Evolutionary conservation across 2,888 invertebrate species (phyloP).

Genomic region (Crematogaster levior): DNA sequence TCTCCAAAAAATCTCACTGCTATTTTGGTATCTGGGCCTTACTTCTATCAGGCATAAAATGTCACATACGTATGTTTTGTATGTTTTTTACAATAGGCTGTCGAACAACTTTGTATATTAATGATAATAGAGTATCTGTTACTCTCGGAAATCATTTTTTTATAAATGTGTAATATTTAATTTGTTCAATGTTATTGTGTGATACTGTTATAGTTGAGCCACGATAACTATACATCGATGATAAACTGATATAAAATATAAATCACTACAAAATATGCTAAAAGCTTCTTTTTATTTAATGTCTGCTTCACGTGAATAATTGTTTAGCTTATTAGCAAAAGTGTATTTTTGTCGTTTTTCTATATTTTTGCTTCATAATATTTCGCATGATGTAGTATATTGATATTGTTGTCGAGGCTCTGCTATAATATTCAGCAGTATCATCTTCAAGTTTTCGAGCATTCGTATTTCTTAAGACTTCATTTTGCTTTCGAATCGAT

Average conservation of each 20-base stretch:
- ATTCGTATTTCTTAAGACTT: slow-evolving; percentile 36
- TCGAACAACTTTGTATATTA: slow-evolving; percentile 43
- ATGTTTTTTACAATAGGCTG: slow-evolving; percentile 51
- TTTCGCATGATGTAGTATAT: slow-evolving; percentile 56
- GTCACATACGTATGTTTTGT: slow-evolving; percentile 67
- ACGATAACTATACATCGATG: slow-evolving; percentile 51
- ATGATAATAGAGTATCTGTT: slow-evolving; percentile 30
- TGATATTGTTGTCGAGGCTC: slow-evolving; percentile 60
- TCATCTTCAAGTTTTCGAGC: slow-evolving; percentile 43
- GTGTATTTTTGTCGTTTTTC: slow-evolving; percentile 42
- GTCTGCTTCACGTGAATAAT: slow-evolving; percentile 49
- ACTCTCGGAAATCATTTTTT: slow-evolving; percentile 42
- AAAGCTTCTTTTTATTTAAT: slow-evolving; percentile 50
- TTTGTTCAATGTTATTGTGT: slow-evolving; percentile 48
- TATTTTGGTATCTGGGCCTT: slow-evolving; percentile 56
- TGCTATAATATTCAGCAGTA: slow-evolving; percentile 51
- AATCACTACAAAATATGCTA: slow-evolving; percentile 38
- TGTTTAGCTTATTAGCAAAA: slow-evolving; percentile 54
- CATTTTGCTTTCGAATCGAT: slow-evolving; percentile 31
- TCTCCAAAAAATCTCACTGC: slow-evolving; percentile 36
- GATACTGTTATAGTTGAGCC: slow-evolving; percentile 60
- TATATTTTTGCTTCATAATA: slow-evolving; percentile 48
- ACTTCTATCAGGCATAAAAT: slow-evolving; percentile 33
- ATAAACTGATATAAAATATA: slow-evolving; percentile 21
- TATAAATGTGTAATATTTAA: slow-evolving; percentile 44